phyloP scores from a whole-genome alignment of 1,140 invertebrate genomes.

The Dufourea novaeangliae region DNA sequence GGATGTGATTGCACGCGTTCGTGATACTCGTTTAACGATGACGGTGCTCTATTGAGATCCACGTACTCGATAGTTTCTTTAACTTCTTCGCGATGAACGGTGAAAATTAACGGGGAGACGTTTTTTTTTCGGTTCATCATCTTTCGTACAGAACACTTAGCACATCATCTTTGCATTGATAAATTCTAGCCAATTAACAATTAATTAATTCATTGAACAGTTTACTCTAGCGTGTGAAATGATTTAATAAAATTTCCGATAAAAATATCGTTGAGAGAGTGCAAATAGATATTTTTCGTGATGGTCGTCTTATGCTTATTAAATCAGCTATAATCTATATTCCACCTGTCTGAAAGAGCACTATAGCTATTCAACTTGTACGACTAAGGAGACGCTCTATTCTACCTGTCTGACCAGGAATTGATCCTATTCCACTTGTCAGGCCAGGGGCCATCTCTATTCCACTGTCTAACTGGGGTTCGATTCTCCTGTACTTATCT shows the following conservation, averaged over 20 bases:
- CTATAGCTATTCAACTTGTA: neutral
- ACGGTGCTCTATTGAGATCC: neutral
- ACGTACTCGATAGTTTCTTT: neutral
- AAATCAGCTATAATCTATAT: neutral
- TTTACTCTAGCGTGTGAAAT: neutral
- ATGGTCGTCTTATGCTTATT: no score
- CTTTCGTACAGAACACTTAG: neutral
- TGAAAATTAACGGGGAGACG: neutral
- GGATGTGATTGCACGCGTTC: neutral
- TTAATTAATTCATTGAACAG: neutral
- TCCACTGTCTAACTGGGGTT: no score
- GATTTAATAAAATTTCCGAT: neutral
- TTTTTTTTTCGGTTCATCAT: neutral
- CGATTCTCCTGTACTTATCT: neutral
- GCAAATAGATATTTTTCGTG: no score
- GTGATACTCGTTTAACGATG: constrained; percentile 8
- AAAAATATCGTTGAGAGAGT: no score
- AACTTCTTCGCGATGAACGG: neutral
- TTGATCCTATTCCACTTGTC: neutral
- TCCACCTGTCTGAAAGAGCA: no score
- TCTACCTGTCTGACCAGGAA: neutral
- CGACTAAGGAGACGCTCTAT: neutral
- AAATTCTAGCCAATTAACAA: neutral
- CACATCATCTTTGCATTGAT: neutral
- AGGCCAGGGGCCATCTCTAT: no score